A percentile compares a stretch with the other conserved stretches of the same genome.
Evolutionary conservation across 2,113 vertebrate species (phyloP).

Genomic region (Corythornis cristatus): DNA sequence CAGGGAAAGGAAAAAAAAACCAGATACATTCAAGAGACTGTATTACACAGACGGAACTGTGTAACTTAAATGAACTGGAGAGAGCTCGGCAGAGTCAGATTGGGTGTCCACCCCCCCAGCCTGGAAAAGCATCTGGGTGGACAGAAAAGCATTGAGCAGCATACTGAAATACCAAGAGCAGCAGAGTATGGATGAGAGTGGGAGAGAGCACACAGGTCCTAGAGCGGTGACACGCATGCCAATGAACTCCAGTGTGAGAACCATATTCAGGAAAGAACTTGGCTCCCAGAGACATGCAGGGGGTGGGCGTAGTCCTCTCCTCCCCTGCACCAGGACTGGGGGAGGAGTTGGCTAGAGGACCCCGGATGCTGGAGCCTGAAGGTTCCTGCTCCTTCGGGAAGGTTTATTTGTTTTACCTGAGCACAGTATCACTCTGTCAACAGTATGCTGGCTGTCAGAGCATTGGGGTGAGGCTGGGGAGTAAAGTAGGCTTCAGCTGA

Average conservation of each 20-base stretch:
- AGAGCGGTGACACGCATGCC: neutral
- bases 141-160: slow-evolving; percentile 10
- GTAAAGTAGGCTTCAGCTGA: neutral
- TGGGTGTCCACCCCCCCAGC: neutral
- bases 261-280: neutral
- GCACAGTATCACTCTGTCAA: slow-evolving; percentile 47
- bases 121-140: slow-evolving; percentile 40
- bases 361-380: slow-evolving; percentile 42
- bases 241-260: neutral
- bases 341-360: slow-evolving; percentile 25
- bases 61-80: slow-evolving; percentile 62
- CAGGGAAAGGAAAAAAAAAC: slow-evolving; percentile 61
- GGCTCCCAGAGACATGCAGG: neutral
- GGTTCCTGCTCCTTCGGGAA: slow-evolving; percentile 61
- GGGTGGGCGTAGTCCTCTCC: neutral
- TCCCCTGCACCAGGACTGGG: neutral
- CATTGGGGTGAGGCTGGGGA: neutral
- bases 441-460: neutral
- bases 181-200: slow-evolving; percentile 11
- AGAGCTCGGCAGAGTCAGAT: slow-evolving; percentile 27
- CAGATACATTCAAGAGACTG: slow-evolving; percentile 57
- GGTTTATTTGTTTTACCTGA: slow-evolving; percentile 59
- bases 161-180: slow-evolving; percentile 19
- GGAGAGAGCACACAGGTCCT: neutral
- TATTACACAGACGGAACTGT: slow-evolving; percentile 59